Base-by-base conservation (phyloP, 2,888 invertebrate species). In the Allophyes oxyacanthae region DNA sequence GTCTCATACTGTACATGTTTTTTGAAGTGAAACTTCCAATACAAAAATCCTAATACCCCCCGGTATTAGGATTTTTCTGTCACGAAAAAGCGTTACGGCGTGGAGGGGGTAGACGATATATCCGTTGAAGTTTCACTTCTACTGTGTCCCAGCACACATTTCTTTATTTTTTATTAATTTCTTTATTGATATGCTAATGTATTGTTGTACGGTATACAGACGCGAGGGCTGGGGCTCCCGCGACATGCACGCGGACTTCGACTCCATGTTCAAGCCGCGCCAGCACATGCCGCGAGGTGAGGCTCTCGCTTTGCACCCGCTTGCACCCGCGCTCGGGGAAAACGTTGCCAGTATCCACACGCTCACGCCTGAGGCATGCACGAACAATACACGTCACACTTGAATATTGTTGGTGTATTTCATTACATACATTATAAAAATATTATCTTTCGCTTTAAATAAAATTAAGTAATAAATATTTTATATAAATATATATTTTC, bases 271-370 rank as follows among this genome's bases (percentile, higher is more conserved):
- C 94, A 95, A 94, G 85, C 76, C 86, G 55, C 91, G 92, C 76
- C 84, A 95, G 81, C 94, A 95, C 77, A 91, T 95, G 91, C 96
- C 97, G 72, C 94, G 96, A 95, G 97, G 97, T 97, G 95, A 95
- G 94, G 87, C 56, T 64, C 52, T 64, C 77, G 69, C 77, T 75
- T 64, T 58, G 74, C 81, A 73, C 78, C 70, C 77, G 80, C 83
- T 76, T 83, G 77, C 67, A 44, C 72, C 57, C 75, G 64, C 74
- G 67, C 84, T 64, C 78, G 79, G 77, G 86, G 91, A 87, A 90
- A 89, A 91, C 92, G 92, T 90, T 86, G 90, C 91, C 84, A 77
- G 78, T 87, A 82, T 81, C 75, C 75, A 63, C 80, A 70, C 74
- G 51, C 67, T 32, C 48, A 53, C 48, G 60, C 46, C 64, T 64